These are phyloP conservation scores for Thalpophila matura DNA, from an alignment of 2,888 invertebrate genomes.

Conservation along the genomic window DNA sequence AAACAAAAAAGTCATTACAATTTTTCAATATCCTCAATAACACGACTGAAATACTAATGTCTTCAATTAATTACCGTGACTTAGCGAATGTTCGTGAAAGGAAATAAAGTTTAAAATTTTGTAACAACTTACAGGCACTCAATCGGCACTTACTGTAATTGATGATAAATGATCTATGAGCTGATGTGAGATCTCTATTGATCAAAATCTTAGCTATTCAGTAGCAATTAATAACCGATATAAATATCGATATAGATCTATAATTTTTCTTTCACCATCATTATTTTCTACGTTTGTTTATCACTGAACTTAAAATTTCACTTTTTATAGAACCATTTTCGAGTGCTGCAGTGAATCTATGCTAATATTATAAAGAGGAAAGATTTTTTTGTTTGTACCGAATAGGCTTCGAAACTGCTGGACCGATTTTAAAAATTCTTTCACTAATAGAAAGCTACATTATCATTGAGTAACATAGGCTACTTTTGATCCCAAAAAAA, in stretches of 20 bases:
- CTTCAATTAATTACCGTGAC: conserved; percentile 54
- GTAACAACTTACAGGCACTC: conserved; percentile 12
- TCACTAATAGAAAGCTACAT: too few species aligned
- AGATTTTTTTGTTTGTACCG: too few species aligned
- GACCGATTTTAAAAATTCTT: too few species aligned
- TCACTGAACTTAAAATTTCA: conserved; percentile 12
- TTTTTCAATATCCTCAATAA: neutral
- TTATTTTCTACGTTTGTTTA: neutral
- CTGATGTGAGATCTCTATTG: conserved; percentile 9
- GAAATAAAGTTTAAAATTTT: conserved; percentile 35
- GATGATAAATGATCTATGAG: conserved; percentile 40
- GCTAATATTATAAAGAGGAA: too few species aligned
- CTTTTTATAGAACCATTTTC: too few species aligned
- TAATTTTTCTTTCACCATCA: too few species aligned
- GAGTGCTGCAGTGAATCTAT: too few species aligned
- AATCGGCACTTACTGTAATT: conserved; percentile 39
- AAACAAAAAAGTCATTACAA: neutral
- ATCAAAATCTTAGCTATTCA: conserved; percentile 4
- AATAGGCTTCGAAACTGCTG: too few species aligned
- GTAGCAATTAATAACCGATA: conserved; percentile 16
- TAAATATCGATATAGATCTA: conserved; percentile 4
- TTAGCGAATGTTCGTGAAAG: conserved; percentile 47
- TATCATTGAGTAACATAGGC: too few species aligned
- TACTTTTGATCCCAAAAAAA: too few species aligned
- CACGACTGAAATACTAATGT: conserved; percentile 24